phyloP scores from a whole-genome alignment of 30 jellyfish, hydroid and myxozoan species.

The Aurelia coerulea region DNA sequence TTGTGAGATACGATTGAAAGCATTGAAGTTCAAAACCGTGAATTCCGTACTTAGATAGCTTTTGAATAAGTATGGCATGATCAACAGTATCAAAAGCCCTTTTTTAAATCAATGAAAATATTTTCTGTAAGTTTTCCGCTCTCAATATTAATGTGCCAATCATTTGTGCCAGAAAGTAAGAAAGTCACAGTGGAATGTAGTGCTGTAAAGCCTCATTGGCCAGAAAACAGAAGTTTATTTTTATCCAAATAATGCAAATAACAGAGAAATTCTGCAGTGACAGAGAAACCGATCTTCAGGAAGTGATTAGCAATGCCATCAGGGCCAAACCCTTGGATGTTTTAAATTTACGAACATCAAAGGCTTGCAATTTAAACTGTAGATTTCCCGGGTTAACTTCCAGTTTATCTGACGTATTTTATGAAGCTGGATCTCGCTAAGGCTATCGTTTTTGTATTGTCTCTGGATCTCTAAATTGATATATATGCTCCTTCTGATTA shows the following conservation, averaged over 20 bases:
- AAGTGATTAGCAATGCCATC: neutral
- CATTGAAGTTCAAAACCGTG: neutral
- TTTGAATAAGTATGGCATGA: too few relatives aligned
- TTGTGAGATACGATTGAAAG: neutral
- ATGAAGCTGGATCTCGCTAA: too few relatives aligned
- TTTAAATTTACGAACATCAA: neutral
- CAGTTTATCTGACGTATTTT: too few relatives aligned
- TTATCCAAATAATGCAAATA: neutral
- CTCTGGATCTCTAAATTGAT: too few relatives aligned
- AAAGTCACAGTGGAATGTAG: neutral
- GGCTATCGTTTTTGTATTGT: too few relatives aligned
- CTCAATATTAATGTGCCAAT: neutral
- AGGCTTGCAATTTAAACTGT: too few relatives aligned
- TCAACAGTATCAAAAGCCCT: too few relatives aligned
- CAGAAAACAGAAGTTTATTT: too few relatives aligned
- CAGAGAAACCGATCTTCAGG: neutral
- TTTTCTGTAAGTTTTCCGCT: neutral
- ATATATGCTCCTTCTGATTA: too few relatives aligned
- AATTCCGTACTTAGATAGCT: too few relatives aligned
- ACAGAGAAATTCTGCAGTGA: neutral
- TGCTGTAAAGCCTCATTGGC: neutral
- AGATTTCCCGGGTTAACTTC: too few relatives aligned
- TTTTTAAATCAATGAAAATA: neutral
- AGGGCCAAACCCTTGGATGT: slow-evolving; percentile 1
- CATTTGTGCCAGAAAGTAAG: neutral